Evolutionary conservation across 2,888 invertebrate genomes (phyloP).

Genomic region (Lottia gigantea): DNA sequence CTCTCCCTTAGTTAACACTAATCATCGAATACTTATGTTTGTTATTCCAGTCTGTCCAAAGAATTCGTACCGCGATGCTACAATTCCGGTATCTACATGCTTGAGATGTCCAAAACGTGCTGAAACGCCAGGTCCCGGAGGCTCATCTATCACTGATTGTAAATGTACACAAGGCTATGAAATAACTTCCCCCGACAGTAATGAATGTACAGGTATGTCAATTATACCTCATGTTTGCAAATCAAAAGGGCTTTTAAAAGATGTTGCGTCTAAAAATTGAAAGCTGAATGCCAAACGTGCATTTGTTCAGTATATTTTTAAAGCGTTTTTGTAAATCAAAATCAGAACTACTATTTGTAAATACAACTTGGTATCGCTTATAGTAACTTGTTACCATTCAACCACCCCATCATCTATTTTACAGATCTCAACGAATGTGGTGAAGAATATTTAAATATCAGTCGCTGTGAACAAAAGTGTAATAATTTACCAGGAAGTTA

Average conservation of each 20-base stretch:
- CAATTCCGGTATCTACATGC: slow-evolving; percentile 26
- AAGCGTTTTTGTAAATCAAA: no score
- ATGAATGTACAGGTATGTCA: slow-evolving; percentile 31
- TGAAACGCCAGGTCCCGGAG: slow-evolving; percentile 29
- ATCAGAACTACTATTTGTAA: no score
- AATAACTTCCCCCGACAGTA: slow-evolving; percentile 18
- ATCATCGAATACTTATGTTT: background rate
- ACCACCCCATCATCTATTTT: background rate
- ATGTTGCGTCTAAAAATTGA: no score
- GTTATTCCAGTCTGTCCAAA: slow-evolving; percentile 37
- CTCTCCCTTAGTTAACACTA: no score
- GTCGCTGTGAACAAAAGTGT: slow-evolving; percentile 21
- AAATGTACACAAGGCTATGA: slow-evolving; percentile 29
- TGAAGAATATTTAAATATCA: slow-evolving; percentile 11
- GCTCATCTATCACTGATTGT: slow-evolving; percentile 25
- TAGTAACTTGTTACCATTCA: background rate
- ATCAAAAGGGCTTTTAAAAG: no score
- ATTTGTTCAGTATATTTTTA: no score
- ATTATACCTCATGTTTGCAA: no score
- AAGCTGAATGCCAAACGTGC: no score
- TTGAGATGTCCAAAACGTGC: slow-evolving; percentile 36
- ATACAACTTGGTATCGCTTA: no score
- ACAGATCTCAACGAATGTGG: slow-evolving; percentile 20
- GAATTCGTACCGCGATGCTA: slow-evolving; percentile 32
- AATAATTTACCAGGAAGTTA: slow-evolving; percentile 20